phyloP scores from a whole-genome alignment of 2,113 vertebrate genomes.

The Aplodontia rufa region DNA sequence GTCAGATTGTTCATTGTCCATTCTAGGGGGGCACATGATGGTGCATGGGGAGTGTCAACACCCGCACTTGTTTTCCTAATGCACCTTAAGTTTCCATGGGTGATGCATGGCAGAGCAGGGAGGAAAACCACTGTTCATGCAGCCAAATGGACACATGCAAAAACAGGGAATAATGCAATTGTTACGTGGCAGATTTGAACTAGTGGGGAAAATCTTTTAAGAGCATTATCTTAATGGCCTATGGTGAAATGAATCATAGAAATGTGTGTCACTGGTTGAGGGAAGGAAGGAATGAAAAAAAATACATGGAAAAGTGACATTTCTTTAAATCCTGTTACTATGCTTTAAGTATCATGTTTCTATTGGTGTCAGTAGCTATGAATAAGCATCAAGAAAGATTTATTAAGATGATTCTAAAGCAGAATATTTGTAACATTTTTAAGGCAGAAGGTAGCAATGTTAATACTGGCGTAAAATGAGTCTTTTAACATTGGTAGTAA shows the following conservation, averaged over 20 bases:
- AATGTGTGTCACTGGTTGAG: not conserved
- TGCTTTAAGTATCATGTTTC: not conserved
- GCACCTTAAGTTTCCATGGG: conserved; percentile 42
- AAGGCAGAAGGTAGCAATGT: not conserved
- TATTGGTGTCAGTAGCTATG: not conserved
- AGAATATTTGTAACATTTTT: not conserved
- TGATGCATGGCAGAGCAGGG: not conserved
- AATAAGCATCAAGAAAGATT: not conserved
- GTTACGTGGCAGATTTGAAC: not conserved
- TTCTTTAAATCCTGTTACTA: not conserved
- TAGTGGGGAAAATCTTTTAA: not conserved
- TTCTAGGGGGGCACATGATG: conserved; percentile 58
- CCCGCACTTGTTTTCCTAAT: conserved; percentile 73
- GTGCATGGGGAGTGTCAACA: not conserved
- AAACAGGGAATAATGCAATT: not conserved
- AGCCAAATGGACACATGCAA: not conserved
- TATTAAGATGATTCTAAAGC: not conserved
- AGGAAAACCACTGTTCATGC: not conserved
- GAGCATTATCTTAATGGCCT: not conserved
- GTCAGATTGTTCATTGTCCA: conserved; percentile 55
- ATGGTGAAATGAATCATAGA: not conserved
- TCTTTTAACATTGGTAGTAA: not conserved
- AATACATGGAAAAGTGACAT: not conserved
- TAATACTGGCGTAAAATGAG: not conserved
- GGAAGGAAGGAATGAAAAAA: not conserved